Evolutionary conservation across 2,113 vertebrate species (phyloP).

Genomic region (Illadopsis cleaveri): DNA sequence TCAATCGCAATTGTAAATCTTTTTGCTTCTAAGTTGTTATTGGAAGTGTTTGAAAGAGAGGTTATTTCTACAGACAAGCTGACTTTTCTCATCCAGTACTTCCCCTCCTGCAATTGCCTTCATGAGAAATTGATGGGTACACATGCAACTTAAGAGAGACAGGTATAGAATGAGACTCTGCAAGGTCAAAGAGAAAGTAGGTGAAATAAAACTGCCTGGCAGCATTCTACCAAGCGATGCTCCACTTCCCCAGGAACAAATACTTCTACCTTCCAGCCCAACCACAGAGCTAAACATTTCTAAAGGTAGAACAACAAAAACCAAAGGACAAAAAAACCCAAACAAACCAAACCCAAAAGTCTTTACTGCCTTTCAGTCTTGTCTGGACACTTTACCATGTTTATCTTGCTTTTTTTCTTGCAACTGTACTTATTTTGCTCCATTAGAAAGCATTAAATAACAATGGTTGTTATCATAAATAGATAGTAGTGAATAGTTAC

Average conservation of each 20-base stretch:
- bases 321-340: background rate
- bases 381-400: background rate
- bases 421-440: background rate
- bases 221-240: background rate
- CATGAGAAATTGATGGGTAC: background rate
- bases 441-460: background rate
- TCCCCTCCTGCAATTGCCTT: background rate
- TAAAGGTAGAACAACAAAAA: background rate
- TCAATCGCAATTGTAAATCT: background rate
- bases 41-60: background rate
- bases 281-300: background rate
- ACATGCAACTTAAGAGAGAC: background rate
- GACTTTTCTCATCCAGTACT: background rate
- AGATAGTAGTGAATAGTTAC: background rate
- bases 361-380: background rate
- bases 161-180: background rate
- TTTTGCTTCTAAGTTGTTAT: background rate
- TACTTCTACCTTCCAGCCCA: background rate
- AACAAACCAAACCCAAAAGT: background rate
- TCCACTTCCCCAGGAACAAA: background rate
- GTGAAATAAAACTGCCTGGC: background rate
- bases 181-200: background rate
- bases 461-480: background rate
- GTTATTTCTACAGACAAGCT: background rate
- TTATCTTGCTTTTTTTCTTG: background rate